These are phyloP conservation scores for Schrankia costaestrigalis DNA, from an alignment of 2,888 invertebrate genomes.

Conservation along the genomic window DNA sequence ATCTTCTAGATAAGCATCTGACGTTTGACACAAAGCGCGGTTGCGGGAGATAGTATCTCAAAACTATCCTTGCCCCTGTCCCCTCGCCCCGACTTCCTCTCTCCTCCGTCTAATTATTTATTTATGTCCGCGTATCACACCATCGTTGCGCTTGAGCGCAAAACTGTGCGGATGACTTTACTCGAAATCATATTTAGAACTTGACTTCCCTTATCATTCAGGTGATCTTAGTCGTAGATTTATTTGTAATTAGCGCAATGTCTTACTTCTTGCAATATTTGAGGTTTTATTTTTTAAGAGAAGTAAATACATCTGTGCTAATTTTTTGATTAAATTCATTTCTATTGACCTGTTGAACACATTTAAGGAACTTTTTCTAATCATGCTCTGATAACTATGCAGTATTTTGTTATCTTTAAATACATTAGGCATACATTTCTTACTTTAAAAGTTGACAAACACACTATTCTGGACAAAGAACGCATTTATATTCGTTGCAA, in stretches of 20 bases:
- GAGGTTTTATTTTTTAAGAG: too few species aligned
- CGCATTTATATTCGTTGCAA: conserved; percentile 3
- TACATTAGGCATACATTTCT: conserved; percentile 2
- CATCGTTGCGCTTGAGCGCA: conserved; percentile 75
- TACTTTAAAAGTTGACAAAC: conserved; percentile 2
- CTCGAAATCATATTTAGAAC: conserved; percentile 72
- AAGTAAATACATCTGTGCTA: too few species aligned
- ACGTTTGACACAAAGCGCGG: conserved; percentile 81
- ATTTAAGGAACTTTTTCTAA: conserved; percentile 24
- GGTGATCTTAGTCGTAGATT: conserved; percentile 63
- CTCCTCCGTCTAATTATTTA: conserved; percentile 76
- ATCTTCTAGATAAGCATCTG: conserved; percentile 76
- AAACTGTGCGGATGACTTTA: conserved; percentile 59
- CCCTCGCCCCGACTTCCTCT: conserved; percentile 59
- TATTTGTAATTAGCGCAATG: conserved; percentile 47
- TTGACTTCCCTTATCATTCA: conserved; percentile 60
- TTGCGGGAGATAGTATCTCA: conserved; percentile 72
- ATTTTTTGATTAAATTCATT: conserved; percentile 20
- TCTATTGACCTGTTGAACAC: conserved; percentile 33
- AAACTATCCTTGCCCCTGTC: conserved; percentile 62
- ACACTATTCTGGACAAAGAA: conserved; percentile 2
- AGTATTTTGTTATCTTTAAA: conserved; percentile 13
- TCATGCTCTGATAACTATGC: conserved; percentile 31
- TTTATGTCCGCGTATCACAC: conserved; percentile 74
- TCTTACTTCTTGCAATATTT: conserved; percentile 29